Evolutionary conservation across 2,797 vertebrate species (phyloP).

Genomic region (Tolypeutes matacus): DNA sequence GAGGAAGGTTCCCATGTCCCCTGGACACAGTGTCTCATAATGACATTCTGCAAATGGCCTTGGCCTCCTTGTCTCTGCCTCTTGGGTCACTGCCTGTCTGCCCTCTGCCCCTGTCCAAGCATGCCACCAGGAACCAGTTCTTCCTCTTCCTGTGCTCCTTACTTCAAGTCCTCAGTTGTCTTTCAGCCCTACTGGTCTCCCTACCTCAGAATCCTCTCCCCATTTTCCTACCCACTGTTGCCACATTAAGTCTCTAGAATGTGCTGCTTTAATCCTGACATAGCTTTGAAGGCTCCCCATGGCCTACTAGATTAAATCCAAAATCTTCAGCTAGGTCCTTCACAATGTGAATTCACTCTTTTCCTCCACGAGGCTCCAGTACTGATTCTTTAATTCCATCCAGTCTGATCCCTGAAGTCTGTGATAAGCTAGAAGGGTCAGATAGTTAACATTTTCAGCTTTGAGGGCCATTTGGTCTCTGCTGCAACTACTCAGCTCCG

Average conservation of each 20-base stretch:
- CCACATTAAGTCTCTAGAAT: not conserved
- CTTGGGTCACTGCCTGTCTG: not conserved
- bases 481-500: not conserved
- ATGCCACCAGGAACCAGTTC: not conserved
- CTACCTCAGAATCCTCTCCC: not conserved
- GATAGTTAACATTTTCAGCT: not conserved
- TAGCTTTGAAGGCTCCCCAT: not conserved
- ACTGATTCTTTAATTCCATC: not conserved
- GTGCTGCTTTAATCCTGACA: not conserved
- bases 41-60: not conserved
- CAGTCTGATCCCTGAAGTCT: not conserved
- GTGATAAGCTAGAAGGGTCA: not conserved
- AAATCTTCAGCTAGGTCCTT: not conserved
- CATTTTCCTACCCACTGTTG: not conserved
- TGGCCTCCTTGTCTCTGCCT: not conserved
- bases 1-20: not conserved
- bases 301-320: not conserved
- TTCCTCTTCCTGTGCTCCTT: not conserved
- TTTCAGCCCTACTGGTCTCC: not conserved
- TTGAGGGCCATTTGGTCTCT: not conserved
- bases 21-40: not conserved
- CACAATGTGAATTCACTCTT: not conserved
- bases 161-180: not conserved
- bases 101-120: not conserved
- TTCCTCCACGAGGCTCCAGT: not conserved